Conservation (phyloP, 2,888 invertebrate genomes). For the Crepidodera aurea region DNA sequence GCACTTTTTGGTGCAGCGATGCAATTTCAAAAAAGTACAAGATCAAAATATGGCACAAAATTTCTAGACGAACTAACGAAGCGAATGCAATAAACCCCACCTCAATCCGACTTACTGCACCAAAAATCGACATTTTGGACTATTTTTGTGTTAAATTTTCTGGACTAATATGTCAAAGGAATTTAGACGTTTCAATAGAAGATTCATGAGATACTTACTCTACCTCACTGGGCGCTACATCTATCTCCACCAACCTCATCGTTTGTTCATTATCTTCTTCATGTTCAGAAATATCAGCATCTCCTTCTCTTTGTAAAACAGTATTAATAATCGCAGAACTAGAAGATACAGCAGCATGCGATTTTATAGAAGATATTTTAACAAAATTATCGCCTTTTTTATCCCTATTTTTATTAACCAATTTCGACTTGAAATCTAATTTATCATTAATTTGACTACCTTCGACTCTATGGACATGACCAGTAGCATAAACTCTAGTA, state of each 20-base stretch:
- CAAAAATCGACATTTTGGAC: no score
- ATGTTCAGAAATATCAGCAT: conserved; percentile 32
- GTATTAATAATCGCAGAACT: conserved; percentile 35
- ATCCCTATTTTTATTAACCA: conserved; percentile 28
- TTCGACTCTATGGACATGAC: conserved; percentile 39
- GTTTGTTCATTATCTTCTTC: conserved; percentile 18
- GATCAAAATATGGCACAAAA: no score
- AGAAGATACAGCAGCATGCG: conserved; percentile 32
- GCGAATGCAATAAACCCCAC: no score
- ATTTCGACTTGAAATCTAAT: conserved; percentile 47
- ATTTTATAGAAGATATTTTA: conserved; percentile 48
- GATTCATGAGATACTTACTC: conserved; percentile 43
- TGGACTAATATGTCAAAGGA: no score
- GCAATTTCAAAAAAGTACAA: no score
- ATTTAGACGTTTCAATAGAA: no score
- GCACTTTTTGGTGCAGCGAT: no score
- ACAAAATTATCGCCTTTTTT: conserved; percentile 38
- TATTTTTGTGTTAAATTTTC: no score
- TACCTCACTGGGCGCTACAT: conserved; percentile 45
- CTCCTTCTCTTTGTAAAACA: conserved; percentile 42
- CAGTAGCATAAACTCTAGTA: conserved; percentile 31
- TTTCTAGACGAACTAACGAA: no score
- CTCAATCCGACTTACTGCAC: no score
- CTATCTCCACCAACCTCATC: conserved; percentile 43
- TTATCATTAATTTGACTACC: conserved; percentile 42